Conservation (phyloP, 2,113 vertebrate species). For the Pituophis catenifer region DNA sequence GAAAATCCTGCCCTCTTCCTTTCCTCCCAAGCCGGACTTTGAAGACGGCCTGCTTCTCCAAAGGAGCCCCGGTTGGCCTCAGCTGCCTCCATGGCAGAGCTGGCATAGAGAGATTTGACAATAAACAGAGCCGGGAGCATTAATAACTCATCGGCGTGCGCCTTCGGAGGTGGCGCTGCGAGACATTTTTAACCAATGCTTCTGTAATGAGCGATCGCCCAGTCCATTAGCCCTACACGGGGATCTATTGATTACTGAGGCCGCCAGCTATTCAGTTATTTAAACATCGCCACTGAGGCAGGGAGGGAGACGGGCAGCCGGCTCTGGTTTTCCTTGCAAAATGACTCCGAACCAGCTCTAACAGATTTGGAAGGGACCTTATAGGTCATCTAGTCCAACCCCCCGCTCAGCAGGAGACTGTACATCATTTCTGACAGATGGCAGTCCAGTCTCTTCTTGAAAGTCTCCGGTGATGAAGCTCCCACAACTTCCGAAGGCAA, state of each 20-base stretch:
- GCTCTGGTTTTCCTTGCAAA: neutral
- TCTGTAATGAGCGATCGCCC: neutral
- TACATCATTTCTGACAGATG: too few relatives aligned
- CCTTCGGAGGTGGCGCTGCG: neutral
- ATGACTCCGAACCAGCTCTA: neutral
- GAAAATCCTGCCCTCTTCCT: neutral
- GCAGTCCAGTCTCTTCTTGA: too few relatives aligned
- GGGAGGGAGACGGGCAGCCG: neutral
- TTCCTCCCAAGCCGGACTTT: neutral
- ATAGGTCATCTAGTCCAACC: too few relatives aligned
- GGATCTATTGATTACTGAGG: slow-evolving; percentile 26
- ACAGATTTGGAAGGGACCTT: too few relatives aligned
- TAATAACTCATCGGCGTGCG: slow-evolving; percentile 6
- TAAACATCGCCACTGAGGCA: neutral
- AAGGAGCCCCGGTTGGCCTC: neutral
- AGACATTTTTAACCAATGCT: slow-evolving; percentile 37
- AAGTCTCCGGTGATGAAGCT: too few relatives aligned
- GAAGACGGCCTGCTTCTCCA: neutral
- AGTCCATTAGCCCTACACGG: slow-evolving; percentile 29
- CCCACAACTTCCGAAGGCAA: too few relatives aligned
- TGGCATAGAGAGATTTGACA: neutral
- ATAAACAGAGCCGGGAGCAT: slow-evolving; percentile 16
- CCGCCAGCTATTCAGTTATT: neutral
- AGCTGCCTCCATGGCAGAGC: neutral
- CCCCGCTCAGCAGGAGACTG: too few relatives aligned